Evolutionary conservation across 2,888 invertebrate species (phyloP).

Genomic region (Drosophila robusta): DNA sequence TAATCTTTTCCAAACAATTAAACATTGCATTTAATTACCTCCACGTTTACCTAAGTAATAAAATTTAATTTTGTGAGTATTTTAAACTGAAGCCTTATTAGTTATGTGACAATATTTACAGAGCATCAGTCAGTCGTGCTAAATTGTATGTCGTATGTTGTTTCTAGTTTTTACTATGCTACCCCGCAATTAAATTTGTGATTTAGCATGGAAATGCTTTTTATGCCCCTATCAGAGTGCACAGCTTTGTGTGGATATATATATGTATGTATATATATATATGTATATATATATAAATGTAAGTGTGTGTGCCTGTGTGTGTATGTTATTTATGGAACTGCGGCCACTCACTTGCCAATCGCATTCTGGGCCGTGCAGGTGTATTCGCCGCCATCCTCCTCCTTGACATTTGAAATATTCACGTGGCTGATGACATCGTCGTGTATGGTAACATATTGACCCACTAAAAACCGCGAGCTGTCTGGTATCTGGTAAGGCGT

Average conservation of each 20-base stretch:
- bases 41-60: no score
- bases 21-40: no score
- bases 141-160: background rate
- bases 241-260: constrained; percentile 11
- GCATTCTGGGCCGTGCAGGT: constrained; percentile 93
- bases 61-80: background rate
- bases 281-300: background rate
- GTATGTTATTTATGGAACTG: constrained; percentile 62
- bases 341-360: constrained; percentile 88
- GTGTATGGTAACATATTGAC: constrained; percentile 95
- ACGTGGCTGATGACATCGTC: constrained; percentile 97
- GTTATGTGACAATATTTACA: background rate
- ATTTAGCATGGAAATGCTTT: constrained; percentile 79
- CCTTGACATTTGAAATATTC: constrained; percentile 94
- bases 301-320: constrained; percentile 19
- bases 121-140: background rate
- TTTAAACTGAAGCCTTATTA: background rate
- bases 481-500: constrained; percentile 83
- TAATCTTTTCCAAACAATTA: no score
- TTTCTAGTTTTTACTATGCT: constrained; percentile 44
- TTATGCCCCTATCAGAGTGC: constrained; percentile 52
- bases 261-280: background rate
- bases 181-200: constrained; percentile 77
- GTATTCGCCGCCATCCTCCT: constrained; percentile 96
- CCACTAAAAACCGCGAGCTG: constrained; percentile 92